These are phyloP conservation scores for Luperina testacea DNA, from an alignment of 2,888 invertebrate genomes.

Conservation along the genomic window DNA sequence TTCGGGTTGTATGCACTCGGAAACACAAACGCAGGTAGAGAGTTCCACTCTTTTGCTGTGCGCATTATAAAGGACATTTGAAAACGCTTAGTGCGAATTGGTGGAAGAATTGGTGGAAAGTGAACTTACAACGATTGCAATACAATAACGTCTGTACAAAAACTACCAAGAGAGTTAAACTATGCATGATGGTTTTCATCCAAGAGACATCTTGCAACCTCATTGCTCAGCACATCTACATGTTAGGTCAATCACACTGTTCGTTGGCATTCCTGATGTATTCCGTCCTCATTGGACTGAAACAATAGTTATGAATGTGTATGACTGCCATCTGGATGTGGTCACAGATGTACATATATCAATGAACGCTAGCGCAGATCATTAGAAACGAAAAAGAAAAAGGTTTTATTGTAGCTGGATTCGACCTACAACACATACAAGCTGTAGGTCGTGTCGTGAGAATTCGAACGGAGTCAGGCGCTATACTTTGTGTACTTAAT, in stretches of 20 bases:
- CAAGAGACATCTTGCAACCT: not conserved
- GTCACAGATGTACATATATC: conserved; percentile 2
- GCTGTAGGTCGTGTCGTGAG: no score
- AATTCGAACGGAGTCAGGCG: no score
- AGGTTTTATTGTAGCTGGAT: not conserved
- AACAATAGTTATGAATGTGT: conserved; percentile 32
- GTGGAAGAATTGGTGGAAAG: no score
- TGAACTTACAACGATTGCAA: not conserved
- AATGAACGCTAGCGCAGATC: not conserved
- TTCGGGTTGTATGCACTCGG: no score
- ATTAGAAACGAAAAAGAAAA: not conserved
- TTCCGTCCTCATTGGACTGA: conserved; percentile 18
- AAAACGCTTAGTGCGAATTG: no score
- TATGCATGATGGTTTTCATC: conserved; percentile 16
- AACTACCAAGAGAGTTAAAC: not conserved
- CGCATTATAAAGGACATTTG: no score
- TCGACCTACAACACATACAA: no score
- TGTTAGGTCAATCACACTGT: conserved; percentile 12
- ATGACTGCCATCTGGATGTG: conserved; percentile 23
- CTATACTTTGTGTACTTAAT: no score
- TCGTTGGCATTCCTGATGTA: conserved; percentile 30
- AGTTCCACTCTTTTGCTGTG: no score
- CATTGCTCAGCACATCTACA: conserved; percentile 11
- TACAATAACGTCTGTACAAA: not conserved
- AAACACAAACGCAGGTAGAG: no score